A percentile compares a stretch with the other conserved stretches of the same genome.
Conservation (phyloP, 2,797 vertebrate genomes). For the Phoebastria nigripes region DNA sequence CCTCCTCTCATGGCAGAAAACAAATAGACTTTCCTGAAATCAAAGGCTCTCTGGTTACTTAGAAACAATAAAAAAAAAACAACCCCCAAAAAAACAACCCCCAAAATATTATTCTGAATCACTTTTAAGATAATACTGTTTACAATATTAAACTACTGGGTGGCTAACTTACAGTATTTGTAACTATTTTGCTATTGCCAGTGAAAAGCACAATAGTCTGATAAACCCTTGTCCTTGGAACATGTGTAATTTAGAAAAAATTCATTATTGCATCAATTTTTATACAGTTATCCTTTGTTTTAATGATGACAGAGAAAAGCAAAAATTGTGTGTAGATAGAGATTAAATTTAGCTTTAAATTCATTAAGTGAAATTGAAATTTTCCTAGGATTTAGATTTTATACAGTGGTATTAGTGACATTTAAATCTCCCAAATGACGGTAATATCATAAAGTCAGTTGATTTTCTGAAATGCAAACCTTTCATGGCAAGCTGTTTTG, state of each 20-base stretch:
- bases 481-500: neutral
- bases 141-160: neutral
- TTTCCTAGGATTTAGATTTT: neutral
- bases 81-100: fast-evolving
- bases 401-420: neutral
- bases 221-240: neutral
- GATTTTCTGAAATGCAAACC: neutral
- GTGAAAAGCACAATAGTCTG: neutral
- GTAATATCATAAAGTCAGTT: neutral
- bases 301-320: neutral
- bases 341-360: neutral
- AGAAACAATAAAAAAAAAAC: neutral
- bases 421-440: neutral
- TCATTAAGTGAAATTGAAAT: neutral
- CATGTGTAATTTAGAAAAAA: neutral
- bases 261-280: neutral
- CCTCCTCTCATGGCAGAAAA: neutral
- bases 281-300: neutral
- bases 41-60: neutral
- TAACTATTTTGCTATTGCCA: neutral
- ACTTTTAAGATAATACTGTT: neutral
- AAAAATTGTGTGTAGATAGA: neutral
- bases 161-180: neutral
- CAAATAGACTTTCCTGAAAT: neutral
- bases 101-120: neutral